Base-by-base conservation (phyloP, 1,140 invertebrate genomes). In the Trachelipus rathkii region DNA sequence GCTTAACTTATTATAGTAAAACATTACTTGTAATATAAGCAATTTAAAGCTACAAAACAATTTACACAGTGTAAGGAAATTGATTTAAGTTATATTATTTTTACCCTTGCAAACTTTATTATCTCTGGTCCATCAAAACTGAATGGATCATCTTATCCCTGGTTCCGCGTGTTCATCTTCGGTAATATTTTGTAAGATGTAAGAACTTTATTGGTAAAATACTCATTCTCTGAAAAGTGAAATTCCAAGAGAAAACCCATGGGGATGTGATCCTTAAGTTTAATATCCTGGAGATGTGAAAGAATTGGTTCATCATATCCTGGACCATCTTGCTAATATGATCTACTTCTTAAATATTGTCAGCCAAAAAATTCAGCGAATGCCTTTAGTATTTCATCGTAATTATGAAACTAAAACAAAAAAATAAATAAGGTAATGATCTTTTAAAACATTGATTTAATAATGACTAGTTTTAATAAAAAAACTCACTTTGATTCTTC, bases 91-190 rank as follows among this genome's bases (percentile, higher is more conserved):
- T n/a, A n/a, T n/a, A n/a, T n/a, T n/a, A n/a, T n/a, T n/a, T n/a
- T n/a, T n/a, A n/a, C n/a, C n/a, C n/a, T n/a, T n/a, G n/a, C n/a
- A n/a, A n/a, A 95, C 84, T 94, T 96, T 82, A 92, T 91, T 80
- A 99, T 98, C 87, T 98, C 96, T 5, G 97, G 96, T 10, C 97
- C 97, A 87, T 99, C 97, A 87, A 97, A 99, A 78, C 91, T 90
- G 83, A 99, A 95, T 0, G 96, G 96, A 86, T 97, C 95, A 67
- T 92, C 89, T 77, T 92, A 90, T 80, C 98, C 95, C 15, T 95
- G 92, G 71, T 90, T 89, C 84, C 94, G 95, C 84, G n/a, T n/a
- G n/a, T 95, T 95, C 91, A 99, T 93, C 77, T 92, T 89, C n/a
- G n/a, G 85, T 99, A 99, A 84, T 94, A 90, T 87, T 99, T 99